Evolutionary conservation across 2,888 invertebrate genomes (phyloP), one percentile per base, ranked within the genome.

Genomic region (Polylopha cassiicola): DNA sequence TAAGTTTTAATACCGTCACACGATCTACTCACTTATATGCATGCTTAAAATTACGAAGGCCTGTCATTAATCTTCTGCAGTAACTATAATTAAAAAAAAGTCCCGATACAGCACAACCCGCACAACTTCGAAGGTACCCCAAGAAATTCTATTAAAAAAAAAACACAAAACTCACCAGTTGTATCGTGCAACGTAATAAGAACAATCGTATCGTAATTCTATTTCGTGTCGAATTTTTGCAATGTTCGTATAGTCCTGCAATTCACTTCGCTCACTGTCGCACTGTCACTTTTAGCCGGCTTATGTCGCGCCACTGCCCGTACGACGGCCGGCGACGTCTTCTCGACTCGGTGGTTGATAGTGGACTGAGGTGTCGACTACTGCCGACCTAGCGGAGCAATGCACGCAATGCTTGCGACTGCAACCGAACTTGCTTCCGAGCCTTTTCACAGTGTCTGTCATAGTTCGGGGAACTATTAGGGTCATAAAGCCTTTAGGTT

Each of bases 221-320:
- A 61, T 53, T 50, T 72, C 70, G 73, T 47, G n/a, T 64, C 53
- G 65, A 58, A 61, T 54, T 51, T 49, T 55, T 57, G 51, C 51
- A 54, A 37, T 46, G 50, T 58, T 47, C 58, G 68, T 10, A 31
- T 38, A 21, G 42, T 37, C 70, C 61, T 53, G 42, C 50, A 55
- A 59, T 62, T 61, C 79, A 80, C 78, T 71, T 61, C 61, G 63
- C 59, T 67, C 79, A 79, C 80, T 72, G 62, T 70, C 63, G 75
- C 82, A 81, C 82, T 80, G 69, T 73, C 81, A 82, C 81, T 80
- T 64, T 61, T 48, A 61, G 66, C 69, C 73, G 76, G 68, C 67
- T 66, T 69, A 70, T 68, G 62, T 66, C 72, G 68, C 77, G 73
- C 64, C 62, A 61, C 65, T 54, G 51, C 48, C 44, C 55, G 57